A percentile compares a stretch with the other conserved stretches of the same genome.
These are phyloP conservation scores for Nebria ingens DNA, from an alignment of 1,140 invertebrate genomes.

Conservation along the genomic window DNA sequence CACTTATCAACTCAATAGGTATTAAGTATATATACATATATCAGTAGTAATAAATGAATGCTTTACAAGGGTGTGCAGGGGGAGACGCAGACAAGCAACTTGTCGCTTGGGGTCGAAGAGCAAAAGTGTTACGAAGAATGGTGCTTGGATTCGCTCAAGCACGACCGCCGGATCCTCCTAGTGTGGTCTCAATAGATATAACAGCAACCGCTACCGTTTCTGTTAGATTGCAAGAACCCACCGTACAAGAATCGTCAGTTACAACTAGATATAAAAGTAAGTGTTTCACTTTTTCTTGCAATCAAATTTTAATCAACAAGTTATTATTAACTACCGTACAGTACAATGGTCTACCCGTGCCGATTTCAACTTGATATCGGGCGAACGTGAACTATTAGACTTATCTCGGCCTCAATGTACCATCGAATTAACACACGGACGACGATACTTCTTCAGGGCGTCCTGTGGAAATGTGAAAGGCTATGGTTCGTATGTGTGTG, in stretches of 20 bases:
- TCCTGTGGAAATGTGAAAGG: slow-evolving; percentile 84
- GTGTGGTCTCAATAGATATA: slow-evolving; percentile 68
- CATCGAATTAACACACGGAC: slow-evolving; percentile 64
- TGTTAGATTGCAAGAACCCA: slow-evolving; percentile 62
- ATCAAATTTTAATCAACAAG: not conserved
- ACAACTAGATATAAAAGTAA: slow-evolving; percentile 85
- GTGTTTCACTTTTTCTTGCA: slow-evolving; percentile 11
- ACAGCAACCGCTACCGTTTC: slow-evolving; percentile 66
- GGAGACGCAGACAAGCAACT: slow-evolving; percentile 75
- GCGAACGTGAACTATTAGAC: slow-evolving; percentile 64
- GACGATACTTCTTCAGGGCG: slow-evolving; percentile 78
- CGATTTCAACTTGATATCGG: slow-evolving; percentile 67
- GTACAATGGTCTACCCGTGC: slow-evolving; percentile 80
- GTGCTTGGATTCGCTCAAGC: slow-evolving; percentile 49
- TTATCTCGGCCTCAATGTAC: slow-evolving; percentile 49
- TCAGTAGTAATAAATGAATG: too few species aligned
- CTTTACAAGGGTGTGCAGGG: slow-evolving; percentile 47
- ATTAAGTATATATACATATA: not conserved
- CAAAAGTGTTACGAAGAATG: slow-evolving; percentile 60
- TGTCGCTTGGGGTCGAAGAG: slow-evolving; percentile 75
- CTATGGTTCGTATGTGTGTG: slow-evolving; percentile 64
- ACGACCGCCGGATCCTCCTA: slow-evolving; percentile 69
- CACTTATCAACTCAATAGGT: not conserved
- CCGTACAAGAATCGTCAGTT: slow-evolving; percentile 54
- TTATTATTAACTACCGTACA: slow-evolving; percentile 33